These are phyloP conservation scores for Megamerina dolium DNA, from an alignment of 2,888 invertebrate genomes.

Conservation along the genomic window DNA sequence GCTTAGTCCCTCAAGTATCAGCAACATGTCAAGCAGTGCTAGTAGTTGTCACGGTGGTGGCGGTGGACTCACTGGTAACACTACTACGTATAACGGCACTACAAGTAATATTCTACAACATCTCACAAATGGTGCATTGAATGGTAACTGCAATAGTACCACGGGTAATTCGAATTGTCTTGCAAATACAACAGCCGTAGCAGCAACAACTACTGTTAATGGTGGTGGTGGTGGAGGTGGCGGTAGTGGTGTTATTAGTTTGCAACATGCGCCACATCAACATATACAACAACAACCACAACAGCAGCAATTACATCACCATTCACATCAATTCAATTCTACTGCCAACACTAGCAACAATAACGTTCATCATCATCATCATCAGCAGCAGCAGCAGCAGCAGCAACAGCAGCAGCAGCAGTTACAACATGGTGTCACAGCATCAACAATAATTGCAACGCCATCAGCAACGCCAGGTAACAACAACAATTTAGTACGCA, in stretches of 20 bases:
- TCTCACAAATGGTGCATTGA: conserved; percentile 15
- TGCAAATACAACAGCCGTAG: background rate
- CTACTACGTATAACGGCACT: conserved; percentile 23
- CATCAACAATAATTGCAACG: no score
- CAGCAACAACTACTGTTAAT: conserved; percentile 7
- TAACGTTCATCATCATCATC: conserved; percentile 25
- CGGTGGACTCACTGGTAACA: no score
- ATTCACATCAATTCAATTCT: conserved; percentile 20
- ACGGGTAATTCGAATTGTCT: no score
- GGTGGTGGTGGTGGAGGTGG: conserved; percentile 11
- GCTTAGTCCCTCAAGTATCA: conserved; percentile 48
- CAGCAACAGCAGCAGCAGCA: conserved; percentile 24
- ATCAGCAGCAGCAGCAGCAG: conserved; percentile 22
- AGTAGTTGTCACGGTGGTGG: conserved; percentile 42
- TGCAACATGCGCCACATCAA: conserved; percentile 19
- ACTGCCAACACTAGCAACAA: conserved; percentile 23
- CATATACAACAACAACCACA: conserved; percentile 19
- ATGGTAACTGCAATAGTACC: no score
- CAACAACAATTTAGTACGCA: conserved; percentile 47
- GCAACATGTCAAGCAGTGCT: conserved; percentile 49
- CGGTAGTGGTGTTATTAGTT: conserved; percentile 11
- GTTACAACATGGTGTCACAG: conserved; percentile 23
- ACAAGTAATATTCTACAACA: conserved; percentile 24
- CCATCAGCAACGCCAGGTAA: conserved; percentile 42
- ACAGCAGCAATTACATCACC: conserved; percentile 26